Evolutionary conservation across 23 tunicate species (phyloP).

Genomic region (Halocynthia roretzi): DNA sequence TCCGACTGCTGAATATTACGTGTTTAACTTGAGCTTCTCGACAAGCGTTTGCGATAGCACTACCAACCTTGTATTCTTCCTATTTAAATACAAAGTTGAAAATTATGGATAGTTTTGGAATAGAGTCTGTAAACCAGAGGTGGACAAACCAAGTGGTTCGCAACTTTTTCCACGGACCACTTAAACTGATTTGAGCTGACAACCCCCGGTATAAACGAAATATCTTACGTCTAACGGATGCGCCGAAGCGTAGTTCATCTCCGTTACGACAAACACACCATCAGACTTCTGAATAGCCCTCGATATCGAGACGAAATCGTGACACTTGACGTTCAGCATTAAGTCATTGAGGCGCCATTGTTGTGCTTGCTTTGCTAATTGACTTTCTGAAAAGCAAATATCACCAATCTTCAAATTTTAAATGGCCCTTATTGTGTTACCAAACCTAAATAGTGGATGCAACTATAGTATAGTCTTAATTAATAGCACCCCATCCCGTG

Average conservation of each 20-base stretch:
- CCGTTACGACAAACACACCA: slow-evolving; percentile 26
- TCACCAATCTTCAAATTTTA: background rate
- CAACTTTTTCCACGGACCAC: background rate
- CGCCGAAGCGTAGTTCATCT: slow-evolving; percentile 24
- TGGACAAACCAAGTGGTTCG: background rate
- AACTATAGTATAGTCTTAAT: no score
- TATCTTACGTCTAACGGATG: slow-evolving; percentile 30
- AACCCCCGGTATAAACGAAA: background rate
- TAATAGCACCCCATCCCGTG: no score
- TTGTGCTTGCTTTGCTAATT: slow-evolving; percentile 5
- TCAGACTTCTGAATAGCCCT: slow-evolving; percentile 14
- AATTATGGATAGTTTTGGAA: background rate
- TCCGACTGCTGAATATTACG: slow-evolving; percentile 35
- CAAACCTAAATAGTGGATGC: background rate
- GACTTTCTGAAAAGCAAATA: slow-evolving; percentile 11
- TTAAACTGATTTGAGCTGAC: background rate
- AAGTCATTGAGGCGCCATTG: slow-evolving; percentile 12
- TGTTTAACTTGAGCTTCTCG: slow-evolving; percentile 8
- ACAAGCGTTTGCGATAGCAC: slow-evolving; percentile 45
- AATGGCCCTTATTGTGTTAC: background rate
- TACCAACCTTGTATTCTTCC: slow-evolving; percentile 46
- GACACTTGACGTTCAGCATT: slow-evolving; percentile 2
- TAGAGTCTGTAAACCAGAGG: background rate
- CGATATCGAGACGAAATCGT: background rate
- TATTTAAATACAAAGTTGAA: background rate